phyloP scores from a whole-genome alignment of 2,888 invertebrate genomes.

The Pollenia angustigena region DNA sequence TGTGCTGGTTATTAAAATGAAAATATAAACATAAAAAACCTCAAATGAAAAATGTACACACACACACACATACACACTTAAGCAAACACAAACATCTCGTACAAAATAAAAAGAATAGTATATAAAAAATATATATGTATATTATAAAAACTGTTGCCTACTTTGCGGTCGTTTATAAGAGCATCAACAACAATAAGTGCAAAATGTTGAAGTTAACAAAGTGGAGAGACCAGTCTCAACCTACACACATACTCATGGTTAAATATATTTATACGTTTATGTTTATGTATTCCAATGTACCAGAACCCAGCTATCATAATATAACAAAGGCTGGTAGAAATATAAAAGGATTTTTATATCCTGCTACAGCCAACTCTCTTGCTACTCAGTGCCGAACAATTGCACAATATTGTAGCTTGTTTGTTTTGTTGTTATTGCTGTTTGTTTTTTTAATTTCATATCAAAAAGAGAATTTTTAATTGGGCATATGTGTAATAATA shows the following conservation, averaged over 20 bases:
- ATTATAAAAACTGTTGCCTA: conserved; percentile 71
- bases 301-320: conserved; percentile 48
- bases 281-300: neutral
- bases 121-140: conserved; percentile 28
- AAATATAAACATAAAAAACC: conserved; percentile 66
- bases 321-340: conserved; percentile 61
- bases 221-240: conserved; percentile 57
- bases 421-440: conserved; percentile 41
- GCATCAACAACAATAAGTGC: conserved; percentile 69
- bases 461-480: conserved; percentile 73
- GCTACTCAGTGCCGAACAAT: conserved; percentile 56
- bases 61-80: conserved; percentile 27
- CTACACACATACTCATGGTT: neutral
- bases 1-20: conserved; percentile 67
- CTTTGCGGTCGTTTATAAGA: conserved; percentile 73
- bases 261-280: neutral
- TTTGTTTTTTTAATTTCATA: conserved; percentile 40
- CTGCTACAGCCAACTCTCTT: conserved; percentile 19
- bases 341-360: conserved; percentile 57
- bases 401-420: conserved; percentile 59
- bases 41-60: conserved; percentile 58
- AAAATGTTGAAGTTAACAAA: conserved; percentile 70
- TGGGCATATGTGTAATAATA: conserved; percentile 63
- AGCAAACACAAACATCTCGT: conserved; percentile 23
- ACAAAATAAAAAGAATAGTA: conserved; percentile 40